Evolutionary conservation across 2,113 vertebrate species (phyloP), one percentile per base, ranked within the genome.

Genomic region (Neogale vison): DNA sequence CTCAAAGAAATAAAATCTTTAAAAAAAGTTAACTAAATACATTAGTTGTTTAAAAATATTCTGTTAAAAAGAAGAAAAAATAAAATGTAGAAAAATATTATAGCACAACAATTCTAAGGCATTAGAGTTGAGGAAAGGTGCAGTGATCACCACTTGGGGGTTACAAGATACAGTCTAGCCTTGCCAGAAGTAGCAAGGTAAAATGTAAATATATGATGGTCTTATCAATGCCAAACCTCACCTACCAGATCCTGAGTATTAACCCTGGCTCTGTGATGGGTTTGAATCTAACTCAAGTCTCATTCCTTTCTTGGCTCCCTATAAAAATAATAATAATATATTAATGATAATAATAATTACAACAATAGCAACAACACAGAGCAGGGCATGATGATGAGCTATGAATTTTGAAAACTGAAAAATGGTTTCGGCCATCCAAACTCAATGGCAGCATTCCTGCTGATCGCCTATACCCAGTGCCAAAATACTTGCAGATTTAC

Each of bases 401-500:
- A 55, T 39, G 55, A 89, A 96, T 95, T 97, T 96, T 67, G 20
- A 97, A 96, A 97, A 67, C 26, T 84, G 61, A 85, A 97, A 92
- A 96, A 45, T 59, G 17, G 9, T 14, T 81, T 84, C 76, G 39
- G 26, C 6, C 20, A 90, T 72, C 42, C n/a, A 88, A 86, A 95
- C 26, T 69, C 90, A 88, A 34, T 86, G 55, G 97, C 79, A 91
- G 67, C 57, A 80, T 34, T 94, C 24, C 29, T 67, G 11, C 55
- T 77, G 59, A 67, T 71, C 83, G 67, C 61, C 67, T 55, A 92
- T 95, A 93, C 95, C 29, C 39, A 93, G 77, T 94, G 72, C 93
- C 71, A 96, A 83, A 98, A 96, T 90, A 93, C 26, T 93, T 47
- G 15, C 8, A 69, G 80, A 97, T 95, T 97, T 95, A 89, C 80